Percentiles rank a stretch among this genome's conserved stretches.
phyloP scores from a whole-genome alignment of 1,140 invertebrate genomes.

The Cyclina sinensis region DNA sequence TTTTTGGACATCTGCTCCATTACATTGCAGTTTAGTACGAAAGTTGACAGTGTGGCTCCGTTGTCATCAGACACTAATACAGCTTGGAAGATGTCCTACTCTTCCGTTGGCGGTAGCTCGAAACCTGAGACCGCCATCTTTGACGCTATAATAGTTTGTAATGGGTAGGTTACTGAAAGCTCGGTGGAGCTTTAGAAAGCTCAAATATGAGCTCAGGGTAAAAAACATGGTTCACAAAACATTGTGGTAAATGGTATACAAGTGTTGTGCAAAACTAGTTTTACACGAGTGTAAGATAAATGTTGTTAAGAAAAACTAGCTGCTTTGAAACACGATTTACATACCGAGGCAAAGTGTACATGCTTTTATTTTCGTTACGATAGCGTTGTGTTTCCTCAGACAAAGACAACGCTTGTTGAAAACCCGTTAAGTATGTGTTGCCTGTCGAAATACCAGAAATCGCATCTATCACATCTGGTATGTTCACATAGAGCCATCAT shows the following conservation, averaged over 20 bases:
- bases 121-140: conserved; percentile 61
- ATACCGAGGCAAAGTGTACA: no score
- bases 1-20: conserved; percentile 32
- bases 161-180: conserved; percentile 89
- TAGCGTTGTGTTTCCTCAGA: no score
- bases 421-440: no score
- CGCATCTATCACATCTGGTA: no score
- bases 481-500: no score
- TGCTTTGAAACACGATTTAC: no score
- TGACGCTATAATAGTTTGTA: conserved; percentile 94
- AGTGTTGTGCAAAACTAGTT: no score
- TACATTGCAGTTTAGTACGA: conserved; percentile 68
- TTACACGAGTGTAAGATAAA: no score
- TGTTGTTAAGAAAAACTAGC: no score
- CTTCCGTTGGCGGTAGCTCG: conserved; percentile 50
- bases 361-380: no score
- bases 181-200: not conserved
- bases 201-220: not conserved
- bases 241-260: not conserved
- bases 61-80: conserved; percentile 9
- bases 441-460: no score
- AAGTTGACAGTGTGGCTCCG: conserved; percentile 60
- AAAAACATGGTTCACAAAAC: not conserved
- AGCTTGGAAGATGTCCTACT: conserved; percentile 78
- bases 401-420: no score